Conservation (phyloP, 2,113 vertebrate species). For the Ammodytes marinus region DNA sequence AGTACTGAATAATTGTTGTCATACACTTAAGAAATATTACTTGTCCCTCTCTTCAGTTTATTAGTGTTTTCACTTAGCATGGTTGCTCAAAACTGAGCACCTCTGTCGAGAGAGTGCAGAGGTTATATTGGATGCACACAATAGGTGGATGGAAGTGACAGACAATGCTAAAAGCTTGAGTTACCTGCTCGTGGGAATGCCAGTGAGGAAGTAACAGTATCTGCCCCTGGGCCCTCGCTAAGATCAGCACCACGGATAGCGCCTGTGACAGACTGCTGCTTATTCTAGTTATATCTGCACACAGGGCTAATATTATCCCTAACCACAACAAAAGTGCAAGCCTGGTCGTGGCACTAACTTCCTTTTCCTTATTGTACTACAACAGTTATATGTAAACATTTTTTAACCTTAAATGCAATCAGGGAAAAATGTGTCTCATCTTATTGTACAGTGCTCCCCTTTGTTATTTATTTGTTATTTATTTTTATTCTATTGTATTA, state of each 20-base stretch:
- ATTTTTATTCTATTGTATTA: no score
- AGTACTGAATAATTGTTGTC: not conserved
- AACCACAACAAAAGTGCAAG: not conserved
- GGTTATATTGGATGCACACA: not conserved
- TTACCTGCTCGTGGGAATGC: constrained; percentile 3
- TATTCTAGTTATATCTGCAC: not conserved
- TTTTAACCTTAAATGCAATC: no score
- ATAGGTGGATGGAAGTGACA: not conserved
- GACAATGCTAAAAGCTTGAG: not conserved
- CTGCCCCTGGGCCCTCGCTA: not conserved
- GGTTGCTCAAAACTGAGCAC: not conserved
- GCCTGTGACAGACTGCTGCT: constrained; percentile 9
- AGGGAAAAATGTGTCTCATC: no score
- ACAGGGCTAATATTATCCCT: not conserved
- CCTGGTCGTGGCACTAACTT: not conserved
- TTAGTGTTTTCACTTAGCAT: not conserved
- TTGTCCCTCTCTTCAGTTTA: not conserved
- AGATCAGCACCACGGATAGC: constrained; percentile 60
- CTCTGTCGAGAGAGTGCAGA: not conserved
- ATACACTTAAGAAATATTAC: not conserved
- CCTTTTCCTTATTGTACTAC: no score
- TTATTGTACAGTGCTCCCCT: no score
- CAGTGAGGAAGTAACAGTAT: not conserved
- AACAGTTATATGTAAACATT: not conserved
- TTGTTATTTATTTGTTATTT: no score